Percentiles rank a stretch among this genome's conserved stretches.
phyloP scores from a whole-genome alignment of 1,140 invertebrate species.

The Penaeus japonicus region DNA sequence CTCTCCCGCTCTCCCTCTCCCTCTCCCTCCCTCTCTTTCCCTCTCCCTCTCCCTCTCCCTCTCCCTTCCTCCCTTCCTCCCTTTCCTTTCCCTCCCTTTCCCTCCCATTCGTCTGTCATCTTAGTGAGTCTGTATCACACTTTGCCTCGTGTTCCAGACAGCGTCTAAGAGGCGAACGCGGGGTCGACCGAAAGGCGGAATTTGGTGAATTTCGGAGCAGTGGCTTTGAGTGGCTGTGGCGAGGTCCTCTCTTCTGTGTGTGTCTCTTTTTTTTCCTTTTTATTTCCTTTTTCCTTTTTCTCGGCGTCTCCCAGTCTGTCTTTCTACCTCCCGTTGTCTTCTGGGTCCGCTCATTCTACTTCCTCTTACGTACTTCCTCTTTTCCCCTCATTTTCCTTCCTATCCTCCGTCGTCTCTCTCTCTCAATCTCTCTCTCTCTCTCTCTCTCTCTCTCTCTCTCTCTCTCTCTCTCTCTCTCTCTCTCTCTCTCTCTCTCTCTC shows the following conservation, averaged over 20 bases:
- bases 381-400: neutral
- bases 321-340: neutral
- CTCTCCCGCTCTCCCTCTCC: neutral
- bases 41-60: neutral
- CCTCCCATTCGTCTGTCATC: neutral
- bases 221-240: too few relatives aligned
- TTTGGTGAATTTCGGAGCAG: too few relatives aligned
- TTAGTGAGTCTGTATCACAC: too few relatives aligned
- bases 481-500: slow-evolving; percentile 22
- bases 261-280: neutral
- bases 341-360: neutral
- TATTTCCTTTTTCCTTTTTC: neutral
- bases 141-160: too few relatives aligned
- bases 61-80: neutral
- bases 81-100: neutral
- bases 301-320: neutral
- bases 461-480: slow-evolving; percentile 18
- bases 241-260: neutral
- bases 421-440: neutral
- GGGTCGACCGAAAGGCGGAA: too few relatives aligned
- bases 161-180: too few relatives aligned
- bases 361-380: neutral
- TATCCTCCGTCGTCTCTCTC: neutral
- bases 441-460: neutral
- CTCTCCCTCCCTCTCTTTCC: neutral